These are phyloP conservation scores for Sylvia borin DNA, from an alignment of 2,797 vertebrate genomes.

Conservation along the genomic window DNA sequence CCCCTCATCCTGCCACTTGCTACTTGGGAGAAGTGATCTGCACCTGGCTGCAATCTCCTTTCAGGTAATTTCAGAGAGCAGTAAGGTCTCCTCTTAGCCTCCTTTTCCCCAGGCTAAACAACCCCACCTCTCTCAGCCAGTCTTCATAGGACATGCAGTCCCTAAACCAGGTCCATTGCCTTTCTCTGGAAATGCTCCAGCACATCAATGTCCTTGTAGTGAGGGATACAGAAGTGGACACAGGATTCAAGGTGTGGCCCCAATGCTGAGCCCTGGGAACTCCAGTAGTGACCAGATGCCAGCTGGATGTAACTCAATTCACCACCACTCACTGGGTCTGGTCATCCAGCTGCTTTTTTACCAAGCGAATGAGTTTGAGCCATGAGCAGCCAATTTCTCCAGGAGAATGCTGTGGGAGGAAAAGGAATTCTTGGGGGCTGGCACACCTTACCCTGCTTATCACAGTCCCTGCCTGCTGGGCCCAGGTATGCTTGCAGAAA, in stretches of 20 bases:
- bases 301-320: neutral
- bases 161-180: neutral
- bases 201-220: neutral
- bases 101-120: neutral
- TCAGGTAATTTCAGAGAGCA: neutral
- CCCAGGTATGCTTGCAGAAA: rapidly evolving
- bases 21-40: neutral
- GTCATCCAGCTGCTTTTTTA: neutral
- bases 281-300: neutral
- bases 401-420: neutral
- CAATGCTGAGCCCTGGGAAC: neutral
- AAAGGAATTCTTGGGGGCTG: neutral
- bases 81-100: too few relatives aligned
- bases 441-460: neutral
- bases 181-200: neutral
- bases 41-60: neutral
- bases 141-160: too few relatives aligned
- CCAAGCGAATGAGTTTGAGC: neutral
- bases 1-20: neutral
- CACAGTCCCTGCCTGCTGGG: neutral
- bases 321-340: neutral
- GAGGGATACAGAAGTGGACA: neutral
- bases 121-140: neutral
- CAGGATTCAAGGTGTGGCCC: neutral
- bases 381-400: neutral